These are phyloP conservation scores for Eucriotettix oculatus DNA, from an alignment of 2,888 invertebrate species.

Conservation along the genomic window DNA sequence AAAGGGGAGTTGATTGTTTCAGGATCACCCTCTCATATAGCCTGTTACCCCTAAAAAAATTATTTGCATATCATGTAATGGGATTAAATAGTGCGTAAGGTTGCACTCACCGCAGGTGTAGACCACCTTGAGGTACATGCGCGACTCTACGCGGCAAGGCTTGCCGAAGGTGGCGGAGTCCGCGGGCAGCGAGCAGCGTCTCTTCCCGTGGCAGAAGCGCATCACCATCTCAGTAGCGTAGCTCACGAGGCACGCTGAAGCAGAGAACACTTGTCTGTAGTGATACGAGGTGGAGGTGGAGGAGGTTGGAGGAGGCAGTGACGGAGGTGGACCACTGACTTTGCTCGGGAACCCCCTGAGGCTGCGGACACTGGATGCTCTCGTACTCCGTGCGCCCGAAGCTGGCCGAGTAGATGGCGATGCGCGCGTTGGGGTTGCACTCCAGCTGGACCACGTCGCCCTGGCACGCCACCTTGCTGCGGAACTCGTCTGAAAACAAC, in stretches of 20 bases:
- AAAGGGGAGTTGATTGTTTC: too few species aligned
- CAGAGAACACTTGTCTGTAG: not conserved
- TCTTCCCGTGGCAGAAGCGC: conserved; percentile 69
- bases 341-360: conserved; percentile 71
- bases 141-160: conserved; percentile 51
- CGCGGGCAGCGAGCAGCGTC: conserved; percentile 60
- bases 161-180: conserved; percentile 69
- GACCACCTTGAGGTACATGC: conserved; percentile 72
- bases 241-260: conserved; percentile 66
- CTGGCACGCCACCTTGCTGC: conserved; percentile 85
- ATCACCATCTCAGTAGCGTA: conserved; percentile 86
- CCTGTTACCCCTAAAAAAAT: too few species aligned
- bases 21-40: too few species aligned
- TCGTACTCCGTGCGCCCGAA: conserved; percentile 81
- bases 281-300: not conserved
- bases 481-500: conserved; percentile 65
- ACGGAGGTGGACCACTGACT: conserved; percentile 37
- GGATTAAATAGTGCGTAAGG: too few species aligned
- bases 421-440: conserved; percentile 72
- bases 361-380: conserved; percentile 72
- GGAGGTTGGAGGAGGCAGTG: too few species aligned
- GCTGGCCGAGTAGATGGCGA: conserved; percentile 84
- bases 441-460: conserved; percentile 74
- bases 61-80: too few species aligned
- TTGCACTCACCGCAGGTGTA: conserved; percentile 79